Evolutionary conservation across 2,797 vertebrate species (phyloP).

Genomic region (Trachops cirrhosus): DNA sequence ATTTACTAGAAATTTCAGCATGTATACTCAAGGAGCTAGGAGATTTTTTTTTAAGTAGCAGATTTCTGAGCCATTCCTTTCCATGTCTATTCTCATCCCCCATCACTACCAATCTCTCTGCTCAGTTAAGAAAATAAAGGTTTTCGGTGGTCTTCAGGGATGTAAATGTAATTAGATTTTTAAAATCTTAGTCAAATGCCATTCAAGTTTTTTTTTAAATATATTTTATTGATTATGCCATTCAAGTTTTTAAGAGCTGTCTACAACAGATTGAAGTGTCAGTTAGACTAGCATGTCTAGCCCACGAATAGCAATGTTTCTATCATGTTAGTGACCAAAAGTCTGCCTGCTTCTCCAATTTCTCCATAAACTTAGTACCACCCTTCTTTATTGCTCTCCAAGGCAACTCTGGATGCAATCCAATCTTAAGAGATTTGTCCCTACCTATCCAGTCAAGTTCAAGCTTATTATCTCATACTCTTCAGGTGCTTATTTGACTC

Average conservation of each 20-base stretch:
- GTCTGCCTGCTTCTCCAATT: background rate
- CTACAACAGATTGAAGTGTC: background rate
- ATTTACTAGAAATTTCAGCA: background rate
- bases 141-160: background rate
- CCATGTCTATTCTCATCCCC: background rate
- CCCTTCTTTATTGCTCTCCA: background rate
- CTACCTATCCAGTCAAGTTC: background rate
- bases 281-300: background rate
- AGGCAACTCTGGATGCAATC: background rate
- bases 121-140: background rate
- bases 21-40: background rate
- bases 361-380: background rate
- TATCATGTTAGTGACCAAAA: background rate
- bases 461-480: background rate
- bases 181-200: background rate
- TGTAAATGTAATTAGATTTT: background rate
- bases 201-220: background rate
- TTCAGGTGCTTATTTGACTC: background rate
- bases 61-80: background rate
- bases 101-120: background rate
- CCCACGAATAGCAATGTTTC: background rate
- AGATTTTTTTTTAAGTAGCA: background rate
- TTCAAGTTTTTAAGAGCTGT: background rate
- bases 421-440: background rate
- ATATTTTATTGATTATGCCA: too few species aligned